Conservation (phyloP, 2,888 invertebrate genomes). For the Lysandra bellargus region DNA sequence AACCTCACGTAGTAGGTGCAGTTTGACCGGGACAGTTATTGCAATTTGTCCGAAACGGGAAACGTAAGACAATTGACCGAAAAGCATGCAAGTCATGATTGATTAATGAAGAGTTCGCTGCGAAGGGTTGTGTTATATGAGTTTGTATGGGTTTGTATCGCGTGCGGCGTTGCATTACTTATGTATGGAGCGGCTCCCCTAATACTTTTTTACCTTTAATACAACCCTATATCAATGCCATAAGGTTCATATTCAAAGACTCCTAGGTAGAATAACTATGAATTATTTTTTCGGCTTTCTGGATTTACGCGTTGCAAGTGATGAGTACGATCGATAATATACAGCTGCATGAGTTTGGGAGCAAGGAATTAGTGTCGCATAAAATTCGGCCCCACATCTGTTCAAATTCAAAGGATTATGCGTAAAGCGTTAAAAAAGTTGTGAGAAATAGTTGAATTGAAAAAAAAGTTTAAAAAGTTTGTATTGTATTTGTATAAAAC, state of each 20-base stretch:
- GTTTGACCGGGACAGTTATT: neutral
- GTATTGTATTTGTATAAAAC: neutral
- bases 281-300: conserved; percentile 48
- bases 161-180: conserved; percentile 76
- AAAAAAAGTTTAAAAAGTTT: neutral
- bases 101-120: conserved; percentile 64
- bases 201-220: conserved; percentile 57
- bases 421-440: neutral
- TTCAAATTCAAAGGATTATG: neutral
- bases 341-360: conserved; percentile 45
- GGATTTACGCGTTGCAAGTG: conserved; percentile 66
- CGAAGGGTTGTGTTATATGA: conserved; percentile 53
- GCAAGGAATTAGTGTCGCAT: neutral
- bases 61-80: conserved; percentile 36
- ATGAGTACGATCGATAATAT: conserved; percentile 56
- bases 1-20: neutral
- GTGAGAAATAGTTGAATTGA: neutral
- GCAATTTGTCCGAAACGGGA: neutral
- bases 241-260: neutral
- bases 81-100: conserved; percentile 55
- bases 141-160: conserved; percentile 63
- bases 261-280: neutral
- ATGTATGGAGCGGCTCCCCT: conserved; percentile 57
- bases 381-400: neutral
- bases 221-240: neutral